Percentiles rank a stretch among this genome's conserved stretches.
phyloP scores from a whole-genome alignment of 2,113 vertebrate species.

The Hyla sarda region DNA sequence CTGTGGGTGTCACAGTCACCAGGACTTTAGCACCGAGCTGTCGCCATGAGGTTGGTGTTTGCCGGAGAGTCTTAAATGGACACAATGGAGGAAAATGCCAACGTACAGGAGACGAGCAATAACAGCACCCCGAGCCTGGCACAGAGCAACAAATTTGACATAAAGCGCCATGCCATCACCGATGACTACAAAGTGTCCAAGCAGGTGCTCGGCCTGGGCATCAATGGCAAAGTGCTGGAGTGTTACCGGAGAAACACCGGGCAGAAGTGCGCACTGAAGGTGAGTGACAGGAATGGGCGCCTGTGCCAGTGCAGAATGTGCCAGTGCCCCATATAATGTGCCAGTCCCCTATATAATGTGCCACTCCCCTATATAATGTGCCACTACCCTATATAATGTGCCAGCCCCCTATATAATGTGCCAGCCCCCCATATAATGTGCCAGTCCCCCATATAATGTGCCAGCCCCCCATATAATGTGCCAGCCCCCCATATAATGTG shows the following conservation, averaged over 20 bases:
- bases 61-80: slow-evolving; percentile 12
- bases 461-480: too few relatives aligned
- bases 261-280: slow-evolving; percentile 96
- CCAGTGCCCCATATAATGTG: too few relatives aligned
- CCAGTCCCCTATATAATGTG: too few relatives aligned
- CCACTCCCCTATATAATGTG: too few relatives aligned
- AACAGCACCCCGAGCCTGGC: neutral
- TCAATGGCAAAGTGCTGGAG: slow-evolving; percentile 95
- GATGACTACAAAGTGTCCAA: slow-evolving; percentile 95
- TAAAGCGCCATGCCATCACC: slow-evolving; percentile 93
- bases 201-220: slow-evolving; percentile 92
- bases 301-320: too few relatives aligned
- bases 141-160: slow-evolving; percentile 75
- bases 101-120: slow-evolving; percentile 1
- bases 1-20: slow-evolving; percentile 46
- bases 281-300: slow-evolving; percentile 64
- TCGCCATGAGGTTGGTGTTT: slow-evolving; percentile 34
- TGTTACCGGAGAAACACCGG: slow-evolving; percentile 89
- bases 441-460: too few relatives aligned
- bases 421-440: too few relatives aligned
- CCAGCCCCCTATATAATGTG: too few relatives aligned
- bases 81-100: slow-evolving; percentile 58
- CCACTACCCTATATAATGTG: too few relatives aligned
- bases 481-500: too few relatives aligned
- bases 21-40: slow-evolving; percentile 51